Evolutionary conservation across 2,888 invertebrate species (phyloP).

Genomic region (Noctuana brunneofusca): DNA sequence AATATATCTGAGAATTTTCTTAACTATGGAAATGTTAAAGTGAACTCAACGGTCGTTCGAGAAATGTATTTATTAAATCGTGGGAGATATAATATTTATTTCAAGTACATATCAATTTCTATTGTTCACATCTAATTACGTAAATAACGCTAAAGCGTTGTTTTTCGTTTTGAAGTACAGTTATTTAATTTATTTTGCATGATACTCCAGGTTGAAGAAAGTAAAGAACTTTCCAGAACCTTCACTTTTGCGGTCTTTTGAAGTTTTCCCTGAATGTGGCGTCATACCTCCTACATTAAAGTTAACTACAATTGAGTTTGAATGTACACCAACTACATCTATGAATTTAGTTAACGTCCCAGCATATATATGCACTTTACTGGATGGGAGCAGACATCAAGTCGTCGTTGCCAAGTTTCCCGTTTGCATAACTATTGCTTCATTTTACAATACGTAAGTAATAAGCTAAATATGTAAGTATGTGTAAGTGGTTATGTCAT

Average conservation of each 20-base stretch:
- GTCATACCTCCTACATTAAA: constrained; percentile 59
- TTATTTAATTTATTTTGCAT: not conserved
- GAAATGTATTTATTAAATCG: constrained; percentile 81
- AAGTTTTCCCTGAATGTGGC: constrained; percentile 62
- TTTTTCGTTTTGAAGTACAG: not conserved
- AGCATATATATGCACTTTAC: constrained; percentile 66
- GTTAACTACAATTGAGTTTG: constrained; percentile 60
- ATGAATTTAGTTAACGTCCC: constrained; percentile 70
- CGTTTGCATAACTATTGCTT: constrained; percentile 68
- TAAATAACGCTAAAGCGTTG: not conserved
- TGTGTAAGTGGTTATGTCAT: too few relatives aligned
- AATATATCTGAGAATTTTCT: constrained; percentile 69
- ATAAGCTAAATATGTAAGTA: too few relatives aligned
- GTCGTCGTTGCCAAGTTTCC: constrained; percentile 77
- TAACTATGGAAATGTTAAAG: constrained; percentile 83
- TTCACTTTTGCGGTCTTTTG: constrained; percentile 63
- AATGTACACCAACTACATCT: constrained; percentile 70
- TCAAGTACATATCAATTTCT: constrained; percentile 59
- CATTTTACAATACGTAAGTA: constrained; percentile 76
- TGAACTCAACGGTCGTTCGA: constrained; percentile 70
- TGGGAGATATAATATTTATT: constrained; percentile 82
- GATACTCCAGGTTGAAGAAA: constrained; percentile 62
- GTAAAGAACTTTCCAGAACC: constrained; percentile 75
- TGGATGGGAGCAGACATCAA: constrained; percentile 73
- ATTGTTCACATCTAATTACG: too few relatives aligned